These are phyloP conservation scores for Peromyscus polionotus DNA, from an alignment of 2,113 vertebrate genomes.

Conservation along the genomic window DNA sequence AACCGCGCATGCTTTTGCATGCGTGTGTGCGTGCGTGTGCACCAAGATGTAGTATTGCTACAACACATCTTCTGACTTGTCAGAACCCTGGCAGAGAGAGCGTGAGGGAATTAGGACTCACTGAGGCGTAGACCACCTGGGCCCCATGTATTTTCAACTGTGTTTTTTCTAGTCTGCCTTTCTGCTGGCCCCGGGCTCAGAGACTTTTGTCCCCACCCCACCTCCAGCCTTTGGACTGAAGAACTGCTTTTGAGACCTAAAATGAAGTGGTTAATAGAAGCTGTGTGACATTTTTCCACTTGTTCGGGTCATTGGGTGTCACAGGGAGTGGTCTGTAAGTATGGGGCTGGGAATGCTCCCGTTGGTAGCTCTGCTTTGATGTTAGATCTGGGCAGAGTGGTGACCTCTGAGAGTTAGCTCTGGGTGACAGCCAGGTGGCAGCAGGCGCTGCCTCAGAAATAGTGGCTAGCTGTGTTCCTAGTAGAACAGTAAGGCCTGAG, in stretches of 20 bases:
- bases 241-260: slow-evolving; percentile 33
- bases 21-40: too few species aligned
- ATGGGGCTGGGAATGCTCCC: not conserved
- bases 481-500: not conserved
- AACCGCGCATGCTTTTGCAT: too few species aligned
- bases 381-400: not conserved
- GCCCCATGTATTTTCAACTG: not conserved
- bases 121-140: not conserved
- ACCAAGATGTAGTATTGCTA: not conserved
- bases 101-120: not conserved
- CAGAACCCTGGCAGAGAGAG: not conserved
- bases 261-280: not conserved
- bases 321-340: not conserved
- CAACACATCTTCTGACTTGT: slow-evolving; percentile 29
- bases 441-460: not conserved
- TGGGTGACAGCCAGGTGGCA: not conserved
- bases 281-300: not conserved
- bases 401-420: too few species aligned
- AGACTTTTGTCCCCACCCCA: not conserved
- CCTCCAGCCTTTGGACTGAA: slow-evolving; percentile 18
- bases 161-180: not conserved
- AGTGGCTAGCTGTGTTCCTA: not conserved
- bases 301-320: not conserved
- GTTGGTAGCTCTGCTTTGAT: slow-evolving; percentile 3
- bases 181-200: not conserved